These are phyloP conservation scores for Bolinopsis microptera DNA, from an alignment of 37 sponge, comb jelly and placozoan species.

Conservation along the genomic window DNA sequence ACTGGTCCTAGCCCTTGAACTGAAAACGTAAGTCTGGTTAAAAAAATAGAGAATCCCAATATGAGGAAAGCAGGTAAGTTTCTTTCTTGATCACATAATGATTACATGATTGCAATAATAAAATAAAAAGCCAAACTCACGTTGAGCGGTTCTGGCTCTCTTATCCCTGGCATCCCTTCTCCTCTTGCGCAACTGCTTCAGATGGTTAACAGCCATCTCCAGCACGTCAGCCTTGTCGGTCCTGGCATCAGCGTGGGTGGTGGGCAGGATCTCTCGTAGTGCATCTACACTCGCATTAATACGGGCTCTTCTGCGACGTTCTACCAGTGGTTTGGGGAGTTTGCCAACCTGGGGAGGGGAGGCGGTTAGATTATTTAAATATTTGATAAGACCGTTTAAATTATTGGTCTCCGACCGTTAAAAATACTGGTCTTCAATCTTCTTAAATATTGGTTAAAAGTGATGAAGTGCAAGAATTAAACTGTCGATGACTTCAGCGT, in stretches of 20 bases:
- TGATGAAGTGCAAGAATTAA: too few relatives aligned
- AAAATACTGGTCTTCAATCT: too few relatives aligned
- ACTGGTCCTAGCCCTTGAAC: conserved; percentile 29
- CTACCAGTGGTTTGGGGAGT: conserved; percentile 48
- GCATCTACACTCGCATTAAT: conserved; percentile 52
- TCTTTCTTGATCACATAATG: background rate
- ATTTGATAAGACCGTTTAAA: too few relatives aligned
- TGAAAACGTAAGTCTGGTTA: background rate
- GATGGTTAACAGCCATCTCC: conserved; percentile 46
- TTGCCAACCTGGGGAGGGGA: conserved; percentile 7
- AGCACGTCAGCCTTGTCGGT: conserved; percentile 42
- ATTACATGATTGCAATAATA: background rate
- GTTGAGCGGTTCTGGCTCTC: conserved; percentile 27
- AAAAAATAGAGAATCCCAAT: background rate
- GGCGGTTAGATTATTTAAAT: background rate
- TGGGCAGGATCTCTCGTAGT: conserved; percentile 17
- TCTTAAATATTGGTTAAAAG: too few relatives aligned
- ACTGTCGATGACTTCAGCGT: too few relatives aligned
- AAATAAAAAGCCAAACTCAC: background rate
- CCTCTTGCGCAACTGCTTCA: conserved; percentile 40
- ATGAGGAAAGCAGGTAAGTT: too few relatives aligned
- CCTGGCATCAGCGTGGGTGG: background rate
- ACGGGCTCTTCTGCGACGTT: conserved; percentile 6
- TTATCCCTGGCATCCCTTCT: conserved; percentile 24
- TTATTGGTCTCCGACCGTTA: too few relatives aligned